Conservation (phyloP, 2,797 vertebrate species). For the Sphaeramia orbicularis region DNA sequence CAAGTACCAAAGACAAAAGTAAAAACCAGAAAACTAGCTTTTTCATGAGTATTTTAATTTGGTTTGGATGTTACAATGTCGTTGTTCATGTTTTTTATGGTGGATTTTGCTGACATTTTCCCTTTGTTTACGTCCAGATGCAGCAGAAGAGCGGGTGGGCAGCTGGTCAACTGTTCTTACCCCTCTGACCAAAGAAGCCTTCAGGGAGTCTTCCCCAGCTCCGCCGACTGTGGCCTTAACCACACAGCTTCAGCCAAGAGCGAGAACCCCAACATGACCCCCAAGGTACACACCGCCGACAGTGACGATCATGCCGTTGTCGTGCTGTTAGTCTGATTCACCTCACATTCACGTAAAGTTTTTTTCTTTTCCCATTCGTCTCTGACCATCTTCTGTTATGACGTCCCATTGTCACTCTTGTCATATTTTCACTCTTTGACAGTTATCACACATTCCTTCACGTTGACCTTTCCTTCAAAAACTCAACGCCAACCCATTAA, state of each 20-base stretch:
- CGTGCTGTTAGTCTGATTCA: conserved; percentile 36
- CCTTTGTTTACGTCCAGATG: conserved; percentile 50
- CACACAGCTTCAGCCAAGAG: conserved; percentile 73
- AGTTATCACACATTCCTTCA: conserved; percentile 47
- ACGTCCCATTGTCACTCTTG: conserved; percentile 45
- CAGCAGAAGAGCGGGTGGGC: conserved; percentile 76
- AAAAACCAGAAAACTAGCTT: too few relatives aligned
- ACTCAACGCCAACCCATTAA: conserved; percentile 50
- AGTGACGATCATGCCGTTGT: too few relatives aligned
- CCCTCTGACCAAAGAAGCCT: conserved; percentile 80
- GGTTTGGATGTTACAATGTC: too few relatives aligned
- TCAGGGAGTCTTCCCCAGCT: conserved; percentile 78
- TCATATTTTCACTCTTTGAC: conserved; percentile 40
- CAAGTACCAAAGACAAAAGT: too few relatives aligned
- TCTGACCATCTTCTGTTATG: conserved; percentile 49
- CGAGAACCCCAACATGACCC: conserved; percentile 78
- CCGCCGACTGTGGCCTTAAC: conserved; percentile 74
- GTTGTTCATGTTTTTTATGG: too few relatives aligned
- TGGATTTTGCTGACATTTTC: too few relatives aligned
- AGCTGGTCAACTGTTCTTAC: conserved; percentile 73
- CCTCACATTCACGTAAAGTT: conserved; percentile 54
- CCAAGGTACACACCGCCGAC: conserved; percentile 73
- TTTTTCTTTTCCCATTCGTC: conserved; percentile 60
- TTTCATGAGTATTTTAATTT: too few relatives aligned
- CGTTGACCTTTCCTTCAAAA: conserved; percentile 43